Percentiles rank a stretch among this genome's conserved stretches.
phyloP scores from a whole-genome alignment of 2,113 vertebrate genomes.

The Ramphastos sulfuratus region DNA sequence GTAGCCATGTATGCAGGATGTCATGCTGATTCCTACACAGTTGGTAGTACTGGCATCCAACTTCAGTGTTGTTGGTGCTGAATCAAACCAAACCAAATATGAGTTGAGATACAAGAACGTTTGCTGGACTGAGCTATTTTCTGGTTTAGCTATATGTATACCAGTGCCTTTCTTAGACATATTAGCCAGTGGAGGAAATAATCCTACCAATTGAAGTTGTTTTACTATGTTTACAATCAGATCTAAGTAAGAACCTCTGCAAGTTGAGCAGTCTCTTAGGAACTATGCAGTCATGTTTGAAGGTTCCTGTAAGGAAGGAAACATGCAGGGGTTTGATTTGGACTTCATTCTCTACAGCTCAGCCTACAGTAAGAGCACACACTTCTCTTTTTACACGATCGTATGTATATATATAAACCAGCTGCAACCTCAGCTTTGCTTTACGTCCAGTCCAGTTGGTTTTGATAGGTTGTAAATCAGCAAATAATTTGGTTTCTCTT shows the following conservation, averaged over 20 bases:
- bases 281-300: background rate
- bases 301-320: background rate
- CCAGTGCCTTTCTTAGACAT: background rate
- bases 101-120: background rate
- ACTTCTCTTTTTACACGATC: background rate
- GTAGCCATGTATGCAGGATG: background rate
- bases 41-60: background rate
- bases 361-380: fast-evolving
- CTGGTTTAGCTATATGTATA: background rate
- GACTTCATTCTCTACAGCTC: background rate
- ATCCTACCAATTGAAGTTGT: background rate
- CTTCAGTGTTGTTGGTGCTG: background rate
- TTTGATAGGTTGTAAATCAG: background rate
- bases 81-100: background rate
- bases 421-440: background rate
- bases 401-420: background rate
- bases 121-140: background rate
- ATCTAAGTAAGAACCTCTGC: background rate
- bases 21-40: background rate
- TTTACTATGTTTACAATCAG: background rate
- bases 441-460: background rate
- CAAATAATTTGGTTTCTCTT: background rate
- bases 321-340: background rate
- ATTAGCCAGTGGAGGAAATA: background rate
- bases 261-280: background rate